phyloP scores from a whole-genome alignment of 2,888 invertebrate species.

The Xylota sylvarum region DNA sequence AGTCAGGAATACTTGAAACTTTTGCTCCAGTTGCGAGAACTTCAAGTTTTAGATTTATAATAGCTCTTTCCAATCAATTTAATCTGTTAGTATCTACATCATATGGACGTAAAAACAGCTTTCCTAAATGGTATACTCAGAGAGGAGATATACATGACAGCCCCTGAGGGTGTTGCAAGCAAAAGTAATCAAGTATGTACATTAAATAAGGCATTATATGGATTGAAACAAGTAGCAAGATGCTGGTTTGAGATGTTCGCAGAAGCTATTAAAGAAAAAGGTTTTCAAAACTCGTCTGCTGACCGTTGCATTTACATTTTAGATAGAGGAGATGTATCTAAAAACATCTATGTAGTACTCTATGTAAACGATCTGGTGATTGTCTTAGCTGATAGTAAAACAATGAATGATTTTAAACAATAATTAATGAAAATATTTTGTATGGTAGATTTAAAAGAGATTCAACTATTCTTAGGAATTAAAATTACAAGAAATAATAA shows the following conservation, averaged over 20 bases:
- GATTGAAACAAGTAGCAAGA: slow-evolving; percentile 62
- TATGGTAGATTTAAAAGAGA: slow-evolving; percentile 77
- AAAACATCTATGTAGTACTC: slow-evolving; percentile 58
- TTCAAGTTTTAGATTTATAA: slow-evolving; percentile 62
- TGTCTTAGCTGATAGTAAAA: slow-evolving; percentile 54
- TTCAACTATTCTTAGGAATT: slow-evolving; percentile 76
- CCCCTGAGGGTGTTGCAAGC: slow-evolving; percentile 50
- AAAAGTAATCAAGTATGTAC: slow-evolving; percentile 46
- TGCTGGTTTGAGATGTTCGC: slow-evolving; percentile 70
- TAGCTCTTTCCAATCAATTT: slow-evolving; percentile 67
- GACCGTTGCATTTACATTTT: slow-evolving; percentile 76
- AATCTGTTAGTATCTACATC: slow-evolving; percentile 68
- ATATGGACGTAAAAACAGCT: slow-evolving; percentile 73
- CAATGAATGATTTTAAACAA: slow-evolving; percentile 71
- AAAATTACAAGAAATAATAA: slow-evolving; percentile 50
- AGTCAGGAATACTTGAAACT: slow-evolving; percentile 59
- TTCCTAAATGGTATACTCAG: slow-evolving; percentile 68
- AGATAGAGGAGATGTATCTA: slow-evolving; percentile 35
- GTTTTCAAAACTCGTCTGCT: slow-evolving; percentile 61
- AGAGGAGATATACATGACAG: slow-evolving; percentile 71
- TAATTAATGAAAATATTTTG: slow-evolving; percentile 76
- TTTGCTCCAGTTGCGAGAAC: slow-evolving; percentile 72
- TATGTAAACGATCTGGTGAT: slow-evolving; percentile 51
- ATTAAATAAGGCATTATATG: slow-evolving; percentile 67
- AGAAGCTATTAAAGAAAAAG: slow-evolving; percentile 59